Conservation (phyloP, 2,888 invertebrate genomes). For the Oscheius myriophilus region DNA sequence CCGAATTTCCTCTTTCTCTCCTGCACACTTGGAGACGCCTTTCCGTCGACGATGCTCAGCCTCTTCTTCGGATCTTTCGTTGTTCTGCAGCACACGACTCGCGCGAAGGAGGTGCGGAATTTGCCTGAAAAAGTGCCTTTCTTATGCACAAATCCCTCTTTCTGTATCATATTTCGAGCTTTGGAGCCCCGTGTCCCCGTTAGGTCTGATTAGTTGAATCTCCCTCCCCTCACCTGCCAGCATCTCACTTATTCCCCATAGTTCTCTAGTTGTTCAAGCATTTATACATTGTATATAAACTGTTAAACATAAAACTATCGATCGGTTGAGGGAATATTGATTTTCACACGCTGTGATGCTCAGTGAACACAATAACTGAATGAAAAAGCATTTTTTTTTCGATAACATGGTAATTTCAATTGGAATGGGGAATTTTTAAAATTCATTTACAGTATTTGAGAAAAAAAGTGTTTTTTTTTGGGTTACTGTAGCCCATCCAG, state of each 20-base stretch:
- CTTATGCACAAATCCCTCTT: slow-evolving; percentile 9
- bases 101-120: slow-evolving; percentile 67
- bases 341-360: too few relatives aligned
- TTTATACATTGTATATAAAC: background rate
- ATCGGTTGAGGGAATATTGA: too few relatives aligned
- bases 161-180: slow-evolving; percentile 12
- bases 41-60: slow-evolving; percentile 11
- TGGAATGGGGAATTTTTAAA: too few relatives aligned
- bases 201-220: slow-evolving; percentile 5
- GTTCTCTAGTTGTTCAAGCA: slow-evolving; percentile 8
- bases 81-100: slow-evolving; percentile 72
- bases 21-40: background rate
- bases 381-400: too few relatives aligned
- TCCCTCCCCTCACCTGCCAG: slow-evolving; percentile 1
- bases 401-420: too few relatives aligned
- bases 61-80: slow-evolving; percentile 10
- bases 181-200: background rate
- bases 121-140: slow-evolving; percentile 56
- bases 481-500: too few relatives aligned
- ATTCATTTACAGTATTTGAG: too few relatives aligned
- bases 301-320: too few relatives aligned
- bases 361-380: too few relatives aligned
- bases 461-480: too few relatives aligned
- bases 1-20: slow-evolving; percentile 4
- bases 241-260: background rate